Evolutionary conservation across 2,113 vertebrate genomes (phyloP).

Genomic region (Haemorhous mexicanus): DNA sequence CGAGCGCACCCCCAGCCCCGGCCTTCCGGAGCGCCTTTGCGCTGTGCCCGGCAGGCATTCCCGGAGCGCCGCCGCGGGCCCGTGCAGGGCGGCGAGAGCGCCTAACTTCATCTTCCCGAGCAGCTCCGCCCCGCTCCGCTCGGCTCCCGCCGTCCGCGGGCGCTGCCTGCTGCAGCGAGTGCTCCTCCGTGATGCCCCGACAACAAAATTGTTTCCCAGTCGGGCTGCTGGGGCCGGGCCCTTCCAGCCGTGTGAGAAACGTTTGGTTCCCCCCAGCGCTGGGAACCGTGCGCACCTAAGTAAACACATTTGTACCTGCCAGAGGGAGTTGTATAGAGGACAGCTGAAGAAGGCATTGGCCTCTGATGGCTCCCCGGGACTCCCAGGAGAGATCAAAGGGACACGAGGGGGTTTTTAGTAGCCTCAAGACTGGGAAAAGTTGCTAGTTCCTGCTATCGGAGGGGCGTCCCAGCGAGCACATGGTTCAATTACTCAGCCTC

Average conservation of each 20-base stretch:
- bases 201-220: not conserved
- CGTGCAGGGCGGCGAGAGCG: accelerated
- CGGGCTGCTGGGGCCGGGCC: not conserved
- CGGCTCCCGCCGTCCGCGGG: not conserved
- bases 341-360: conserved; percentile 96
- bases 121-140: not conserved
- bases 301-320: conserved; percentile 87
- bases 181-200: not conserved
- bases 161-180: not conserved
- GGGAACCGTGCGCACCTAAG: conserved; percentile 86
- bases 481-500: conserved; percentile 38
- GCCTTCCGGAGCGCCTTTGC: too few relatives aligned
- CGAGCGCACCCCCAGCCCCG: not conserved
- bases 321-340: conserved; percentile 75
- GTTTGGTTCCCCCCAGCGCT: conserved; percentile 75
- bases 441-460: conserved; percentile 43
- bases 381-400: conserved; percentile 86
- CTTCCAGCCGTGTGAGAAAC: conserved; percentile 74
- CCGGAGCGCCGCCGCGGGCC: too few relatives aligned
- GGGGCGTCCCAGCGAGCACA: conserved; percentile 71
- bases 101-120: accelerated
- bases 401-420: conserved; percentile 62
- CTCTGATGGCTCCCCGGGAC: conserved; percentile 69
- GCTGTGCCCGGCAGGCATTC: not conserved
- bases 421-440: conserved; percentile 77